A percentile compares a stretch with the other conserved stretches of the same genome.
Evolutionary conservation across 2,797 vertebrate genomes (phyloP).

Genomic region (Enteromius radiatus): DNA sequence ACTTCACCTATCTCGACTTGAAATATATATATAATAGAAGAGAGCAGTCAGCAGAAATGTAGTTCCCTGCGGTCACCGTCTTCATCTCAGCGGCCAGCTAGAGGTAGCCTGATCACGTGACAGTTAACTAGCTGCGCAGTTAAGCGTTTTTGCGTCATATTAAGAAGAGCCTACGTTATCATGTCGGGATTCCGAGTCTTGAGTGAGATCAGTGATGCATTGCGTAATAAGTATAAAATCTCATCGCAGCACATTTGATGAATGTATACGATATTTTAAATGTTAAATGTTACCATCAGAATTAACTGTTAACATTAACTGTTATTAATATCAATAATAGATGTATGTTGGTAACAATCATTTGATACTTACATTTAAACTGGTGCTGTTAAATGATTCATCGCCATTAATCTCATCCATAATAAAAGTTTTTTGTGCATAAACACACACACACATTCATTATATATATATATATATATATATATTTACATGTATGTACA

Average conservation of each 20-base stretch:
- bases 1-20: not conserved
- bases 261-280: not conserved
- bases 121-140: not conserved
- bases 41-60: not conserved
- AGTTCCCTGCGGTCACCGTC: conserved; percentile 1
- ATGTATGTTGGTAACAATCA: too few relatives aligned
- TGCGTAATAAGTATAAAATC: not conserved
- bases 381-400: too few relatives aligned
- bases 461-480: too few relatives aligned
- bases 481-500: too few relatives aligned
- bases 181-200: not conserved
- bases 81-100: not conserved
- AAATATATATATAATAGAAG: not conserved
- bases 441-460: too few relatives aligned
- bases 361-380: too few relatives aligned
- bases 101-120: conserved; percentile 18
- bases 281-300: too few relatives aligned
- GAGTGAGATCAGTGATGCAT: not conserved
- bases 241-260: not conserved
- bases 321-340: too few relatives aligned
- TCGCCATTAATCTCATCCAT: too few relatives aligned
- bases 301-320: too few relatives aligned
- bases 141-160: not conserved
- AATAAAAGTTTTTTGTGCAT: too few relatives aligned
- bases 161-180: not conserved